Base-by-base conservation (phyloP, 2,113 vertebrate genomes). In the Xenopus borealis region DNA sequence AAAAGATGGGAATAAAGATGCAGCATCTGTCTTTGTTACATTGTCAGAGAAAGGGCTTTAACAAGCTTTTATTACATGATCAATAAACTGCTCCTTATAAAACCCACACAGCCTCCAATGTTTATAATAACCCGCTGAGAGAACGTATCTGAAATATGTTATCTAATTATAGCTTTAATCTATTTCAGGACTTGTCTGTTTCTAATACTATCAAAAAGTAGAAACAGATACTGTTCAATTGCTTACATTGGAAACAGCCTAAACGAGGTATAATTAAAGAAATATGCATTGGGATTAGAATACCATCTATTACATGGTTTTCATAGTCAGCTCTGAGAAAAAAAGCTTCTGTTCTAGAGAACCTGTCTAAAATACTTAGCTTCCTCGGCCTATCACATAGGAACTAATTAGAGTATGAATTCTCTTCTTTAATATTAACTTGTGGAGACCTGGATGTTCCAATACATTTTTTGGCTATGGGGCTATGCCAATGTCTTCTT, bases 151-250 rank as follows among this genome's bases (percentile, higher is more conserved):
- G 62, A 63, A 63, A 40, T 63, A 30, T 63, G 62, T 63, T 40
- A 63, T 63, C 62, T 63, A 63, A 63, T 63, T 63, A 63, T 63
- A 63, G 62, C 23, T 63, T 33, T 27, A 30, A 63, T 63, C 62
- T 63, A 63, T 63, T 63, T 63, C 62, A 63, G 62, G 30, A 27
- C 23, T 9, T 63, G 23, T 63, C 62, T 63, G 62, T 63, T 63
- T 63, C 62, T 40, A 63, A 63, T 63, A 63, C 12, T 63, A 63
- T 63, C 27, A 63, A 63, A 63, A 63, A 63, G 16, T 63, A 30
- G 16, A 63, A 63, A 63, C 62, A 63, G 62, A 63, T 63, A 63
- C 16, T 17, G 14, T 63, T 63, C 62, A 30, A 30, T 63, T 8
- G 12, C 16, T 33, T 63, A 40, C 62, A 63, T 4, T 63, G 62